Percentiles rank a stretch among this genome's conserved stretches.
phyloP scores from a whole-genome alignment of 2,888 invertebrate species.

The Macrophya annulata region DNA sequence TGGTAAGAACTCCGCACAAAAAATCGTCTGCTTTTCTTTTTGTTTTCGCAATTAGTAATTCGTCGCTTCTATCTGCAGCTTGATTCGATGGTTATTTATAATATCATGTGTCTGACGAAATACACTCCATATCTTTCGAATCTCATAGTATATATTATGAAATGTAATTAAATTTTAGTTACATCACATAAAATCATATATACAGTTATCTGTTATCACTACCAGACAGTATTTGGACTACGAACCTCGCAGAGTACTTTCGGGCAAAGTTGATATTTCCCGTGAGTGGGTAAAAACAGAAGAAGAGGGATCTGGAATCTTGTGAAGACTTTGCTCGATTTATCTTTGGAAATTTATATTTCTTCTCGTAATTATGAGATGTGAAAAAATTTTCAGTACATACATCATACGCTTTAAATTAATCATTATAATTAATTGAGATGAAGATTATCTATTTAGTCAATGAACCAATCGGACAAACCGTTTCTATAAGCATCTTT shows the following conservation, averaged over 20 bases:
- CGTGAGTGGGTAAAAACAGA: neutral
- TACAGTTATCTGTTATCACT: conserved; percentile 61
- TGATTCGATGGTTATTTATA: neutral
- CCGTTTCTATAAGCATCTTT: neutral
- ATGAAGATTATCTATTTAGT: neutral
- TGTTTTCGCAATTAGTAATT: neutral
- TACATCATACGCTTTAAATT: neutral
- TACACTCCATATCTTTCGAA: neutral
- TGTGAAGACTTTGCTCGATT: conserved; percentile 38
- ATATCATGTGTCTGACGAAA: neutral
- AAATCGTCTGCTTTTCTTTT: neutral
- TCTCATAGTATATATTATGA: neutral
- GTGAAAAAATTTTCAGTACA: neutral
- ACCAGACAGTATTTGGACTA: conserved; percentile 64
- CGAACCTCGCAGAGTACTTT: conserved; percentile 58
- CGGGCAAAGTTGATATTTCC: conserved; percentile 30
- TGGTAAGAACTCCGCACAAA: neutral
- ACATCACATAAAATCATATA: conserved; percentile 4
- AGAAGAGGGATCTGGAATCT: conserved; percentile 10
- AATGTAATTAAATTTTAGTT: conserved; percentile 5
- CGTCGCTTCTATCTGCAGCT: neutral
- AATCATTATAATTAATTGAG: neutral
- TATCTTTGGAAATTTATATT: neutral
- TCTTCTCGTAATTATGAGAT: neutral
- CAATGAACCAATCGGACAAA: neutral